Evolutionary conservation across 2,797 vertebrate species (phyloP), one percentile per base, ranked within the genome.

Genomic region (Chloroceryle inda): DNA sequence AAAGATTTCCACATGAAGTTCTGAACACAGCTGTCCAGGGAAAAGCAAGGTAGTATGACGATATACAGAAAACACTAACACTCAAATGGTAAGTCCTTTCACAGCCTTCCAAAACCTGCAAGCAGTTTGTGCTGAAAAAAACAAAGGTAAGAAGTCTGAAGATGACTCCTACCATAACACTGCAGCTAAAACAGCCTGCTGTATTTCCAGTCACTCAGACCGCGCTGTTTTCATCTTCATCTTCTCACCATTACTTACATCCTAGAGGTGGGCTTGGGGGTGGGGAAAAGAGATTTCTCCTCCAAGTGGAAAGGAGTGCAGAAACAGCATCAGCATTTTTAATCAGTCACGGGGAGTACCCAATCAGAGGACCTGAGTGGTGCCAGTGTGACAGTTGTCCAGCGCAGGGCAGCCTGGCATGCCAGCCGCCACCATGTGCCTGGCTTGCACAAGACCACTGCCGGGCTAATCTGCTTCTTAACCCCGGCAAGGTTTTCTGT

Each of bases 341-440:
- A 91, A 97, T 97, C 98, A 94, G 98, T 94, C 82, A 74, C 94
- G 78, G 93, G 92, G 91, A 94, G 93, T 88, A 95, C 97, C 99
- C 99, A 99, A 99, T 99, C 97, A 94, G 97, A 95, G 96, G 86
- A 92, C 59, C 92, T 35, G 96, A 96, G 97, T 72, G 84, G 82
- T 92, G 98, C 96, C 98, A 96, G 97, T 49, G 52, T 95, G 98
- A 95, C 98, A 97, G 96, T 71, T 90, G 96, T 93, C 95, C 96
- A 90, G 88, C 96, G 31, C 85, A 91, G 69, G 94, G 98, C 95
- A 98, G 97, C 76, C 22, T 27, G 13, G 74, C 18, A 18, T n/a
- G 5, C 38, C 86, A 75, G 82, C 84, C 3, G 3, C 76, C 92
- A 58, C 55, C 53, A 2, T 26, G 2, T 74, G 58, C 69, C 89